Conservation (phyloP, 2,888 invertebrate species). For the Eustalomyia histrio region DNA sequence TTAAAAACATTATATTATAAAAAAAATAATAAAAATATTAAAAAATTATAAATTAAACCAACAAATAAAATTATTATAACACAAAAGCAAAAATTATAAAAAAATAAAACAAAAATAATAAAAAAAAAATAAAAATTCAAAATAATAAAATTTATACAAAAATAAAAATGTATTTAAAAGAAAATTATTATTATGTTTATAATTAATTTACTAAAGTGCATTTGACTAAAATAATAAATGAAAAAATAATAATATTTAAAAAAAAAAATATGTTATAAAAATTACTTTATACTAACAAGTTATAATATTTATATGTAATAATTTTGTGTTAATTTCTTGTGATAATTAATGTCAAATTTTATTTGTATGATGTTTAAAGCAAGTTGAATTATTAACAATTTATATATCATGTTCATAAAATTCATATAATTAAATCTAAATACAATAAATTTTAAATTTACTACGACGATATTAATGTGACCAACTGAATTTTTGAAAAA, state of each 20-base stretch:
- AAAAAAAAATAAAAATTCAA: conserved; percentile 34
- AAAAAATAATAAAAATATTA: conserved; percentile 65
- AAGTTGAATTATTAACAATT: background rate
- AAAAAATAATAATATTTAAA: background rate
- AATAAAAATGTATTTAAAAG: conserved; percentile 11
- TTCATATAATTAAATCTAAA: background rate
- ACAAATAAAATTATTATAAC: too few species aligned
- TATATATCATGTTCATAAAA: background rate
- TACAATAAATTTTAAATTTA: background rate
- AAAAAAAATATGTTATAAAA: background rate
- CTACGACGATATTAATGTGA: background rate
- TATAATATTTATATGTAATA: background rate
- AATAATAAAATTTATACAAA: background rate
- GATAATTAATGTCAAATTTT: background rate
- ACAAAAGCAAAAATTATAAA: too few species aligned
- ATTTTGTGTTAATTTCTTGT: background rate
- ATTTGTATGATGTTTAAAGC: background rate
- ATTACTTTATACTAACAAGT: background rate
- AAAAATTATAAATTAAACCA: conserved; percentile 38
- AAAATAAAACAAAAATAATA: conserved; percentile 11
- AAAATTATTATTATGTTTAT: background rate
- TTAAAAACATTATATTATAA: background rate
- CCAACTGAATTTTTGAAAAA: background rate
- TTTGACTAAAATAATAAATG: conserved; percentile 1
- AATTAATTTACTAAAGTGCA: conserved; percentile 31